These are phyloP conservation scores for Clavelina lepadiformis DNA, from an alignment of 23 tunicate genomes.

Conservation along the genomic window DNA sequence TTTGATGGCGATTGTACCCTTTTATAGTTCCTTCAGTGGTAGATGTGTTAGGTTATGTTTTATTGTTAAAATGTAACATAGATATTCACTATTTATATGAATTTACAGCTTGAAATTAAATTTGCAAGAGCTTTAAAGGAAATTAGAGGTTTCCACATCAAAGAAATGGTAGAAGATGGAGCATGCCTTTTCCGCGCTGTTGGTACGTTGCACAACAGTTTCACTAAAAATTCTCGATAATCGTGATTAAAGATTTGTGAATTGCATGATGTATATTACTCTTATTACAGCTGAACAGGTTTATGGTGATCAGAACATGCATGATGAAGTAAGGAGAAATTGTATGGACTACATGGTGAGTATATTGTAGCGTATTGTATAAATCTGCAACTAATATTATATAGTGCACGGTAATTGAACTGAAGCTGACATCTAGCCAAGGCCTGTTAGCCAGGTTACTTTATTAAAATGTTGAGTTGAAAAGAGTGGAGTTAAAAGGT, in stretches of 20 bases:
- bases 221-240: not conserved
- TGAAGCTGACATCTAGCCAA: too few species aligned
- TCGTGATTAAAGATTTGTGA: not conserved
- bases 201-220: constrained; percentile 15
- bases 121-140: constrained; percentile 73
- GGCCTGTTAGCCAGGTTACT: too few species aligned
- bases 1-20: too few species aligned
- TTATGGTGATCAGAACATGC: constrained; percentile 95
- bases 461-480: too few species aligned
- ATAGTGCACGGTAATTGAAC: too few species aligned
- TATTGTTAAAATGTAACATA: too few species aligned
- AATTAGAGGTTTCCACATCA: constrained; percentile 71
- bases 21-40: too few species aligned
- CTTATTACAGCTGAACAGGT: constrained; percentile 95
- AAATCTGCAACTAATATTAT: not conserved
- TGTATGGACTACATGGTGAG: constrained; percentile 95
- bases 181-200: constrained; percentile 96
- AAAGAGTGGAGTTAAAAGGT: too few species aligned
- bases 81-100: too few species aligned
- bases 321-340: constrained; percentile 81
- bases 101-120: constrained; percentile 49
- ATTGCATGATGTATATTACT: not conserved
- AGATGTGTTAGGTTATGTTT: too few species aligned
- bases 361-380: not conserved
- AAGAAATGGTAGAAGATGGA: constrained; percentile 87